Conservation (phyloP, 2,113 vertebrate genomes). For the Erythrocercus mccallii region DNA sequence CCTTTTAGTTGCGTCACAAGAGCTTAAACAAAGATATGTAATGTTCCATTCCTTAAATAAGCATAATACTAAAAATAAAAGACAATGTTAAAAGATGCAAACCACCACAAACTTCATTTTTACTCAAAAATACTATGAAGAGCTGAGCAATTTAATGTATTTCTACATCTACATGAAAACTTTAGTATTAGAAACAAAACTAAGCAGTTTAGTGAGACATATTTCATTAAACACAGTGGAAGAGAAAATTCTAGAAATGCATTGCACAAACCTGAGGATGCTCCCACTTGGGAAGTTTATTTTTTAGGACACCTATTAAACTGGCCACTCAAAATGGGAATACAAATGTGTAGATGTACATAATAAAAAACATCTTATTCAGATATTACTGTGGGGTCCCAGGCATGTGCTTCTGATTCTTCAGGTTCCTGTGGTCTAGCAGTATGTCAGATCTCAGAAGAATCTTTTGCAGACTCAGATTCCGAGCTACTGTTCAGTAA, state of each 20-base stretch:
- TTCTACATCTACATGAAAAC: background rate
- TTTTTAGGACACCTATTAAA: background rate
- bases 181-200: background rate
- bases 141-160: background rate
- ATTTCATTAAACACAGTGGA: background rate
- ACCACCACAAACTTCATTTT: background rate
- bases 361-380: background rate
- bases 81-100: background rate
- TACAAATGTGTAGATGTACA: background rate
- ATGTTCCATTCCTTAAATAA: background rate
- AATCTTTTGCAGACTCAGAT: background rate
- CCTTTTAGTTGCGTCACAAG: background rate
- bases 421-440: background rate
- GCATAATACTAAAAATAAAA: background rate
- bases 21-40: background rate
- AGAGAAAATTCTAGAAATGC: background rate
- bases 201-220: background rate
- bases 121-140: background rate
- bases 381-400: background rate
- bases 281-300: rapidly evolving
- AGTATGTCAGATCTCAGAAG: rapidly evolving
- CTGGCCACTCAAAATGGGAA: background rate
- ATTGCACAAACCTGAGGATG: background rate
- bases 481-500: background rate
- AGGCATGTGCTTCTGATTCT: background rate